Conservation (phyloP, 2,888 invertebrate genomes). For the Xestoiulus laeticollis region DNA sequence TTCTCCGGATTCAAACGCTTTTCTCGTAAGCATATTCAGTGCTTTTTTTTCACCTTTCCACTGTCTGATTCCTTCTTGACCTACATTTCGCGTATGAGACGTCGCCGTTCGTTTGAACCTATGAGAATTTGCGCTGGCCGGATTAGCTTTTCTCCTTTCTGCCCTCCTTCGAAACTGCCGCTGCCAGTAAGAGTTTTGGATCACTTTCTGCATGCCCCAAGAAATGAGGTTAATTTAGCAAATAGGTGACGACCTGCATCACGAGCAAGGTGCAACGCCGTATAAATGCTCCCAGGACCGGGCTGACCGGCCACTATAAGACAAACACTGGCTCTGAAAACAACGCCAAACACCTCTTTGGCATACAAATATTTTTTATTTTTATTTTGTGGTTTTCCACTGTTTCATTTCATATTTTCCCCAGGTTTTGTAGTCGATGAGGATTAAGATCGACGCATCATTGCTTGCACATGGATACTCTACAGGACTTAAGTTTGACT, state of each 20-base stretch:
- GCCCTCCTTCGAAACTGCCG: conserved; percentile 12
- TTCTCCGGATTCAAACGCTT: neutral
- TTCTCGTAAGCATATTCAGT: neutral
- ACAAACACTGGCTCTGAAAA: conserved; percentile 25
- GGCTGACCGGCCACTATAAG: conserved; percentile 45
- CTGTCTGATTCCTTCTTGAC: conserved; percentile 48
- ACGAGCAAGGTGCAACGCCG: conserved; percentile 43
- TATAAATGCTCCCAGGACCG: conserved; percentile 44
- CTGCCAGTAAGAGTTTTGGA: conserved; percentile 48
- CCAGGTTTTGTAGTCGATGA: neutral
- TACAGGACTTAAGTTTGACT: neutral
- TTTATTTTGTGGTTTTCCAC: neutral
- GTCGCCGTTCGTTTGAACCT: conserved; percentile 41
- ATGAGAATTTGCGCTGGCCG: conserved; percentile 36
- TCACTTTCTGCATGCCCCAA: conserved; percentile 45
- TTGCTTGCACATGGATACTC: conserved; percentile 23
- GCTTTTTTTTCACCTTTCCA: conserved; percentile 21
- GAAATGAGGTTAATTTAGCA: conserved; percentile 50
- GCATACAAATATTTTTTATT: neutral
- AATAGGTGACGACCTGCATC: conserved; percentile 51
- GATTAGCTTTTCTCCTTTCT: conserved; percentile 45
- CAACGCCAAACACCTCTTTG: conserved; percentile 12
- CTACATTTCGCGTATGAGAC: conserved; percentile 27
- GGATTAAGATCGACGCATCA: neutral
- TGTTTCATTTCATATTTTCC: neutral